Evolutionary conservation across 2,797 vertebrate genomes (phyloP), one percentile per base, ranked within the genome.

Genomic region (Channa striata): DNA sequence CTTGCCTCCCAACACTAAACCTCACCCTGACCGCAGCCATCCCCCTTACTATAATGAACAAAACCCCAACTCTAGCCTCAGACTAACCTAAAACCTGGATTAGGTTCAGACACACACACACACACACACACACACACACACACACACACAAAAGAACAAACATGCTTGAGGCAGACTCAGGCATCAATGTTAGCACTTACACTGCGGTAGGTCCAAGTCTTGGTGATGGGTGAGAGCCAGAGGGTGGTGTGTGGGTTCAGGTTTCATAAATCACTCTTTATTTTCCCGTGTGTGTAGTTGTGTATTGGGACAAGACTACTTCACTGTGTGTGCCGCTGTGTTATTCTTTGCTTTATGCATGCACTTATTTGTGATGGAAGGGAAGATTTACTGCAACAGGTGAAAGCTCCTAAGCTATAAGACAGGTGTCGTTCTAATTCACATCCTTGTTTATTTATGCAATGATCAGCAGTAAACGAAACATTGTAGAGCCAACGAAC

Each of bases 231-330:
- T 82, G 74, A 85, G 72, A 93, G 89, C 95, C 94, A 94, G 93
- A 93, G 88, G 94, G 93, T 94, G 95, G 94, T 92, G 93, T 92
- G 93, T 90, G 91, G 92, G 90, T 82, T 92, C 88, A 69, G 86
- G 68, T 83, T 91, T 83, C 82, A 91, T 93, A 90, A 93, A 91
- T 93, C 86, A 92, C 72, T 83, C 79, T 67, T 78, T 88, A 87
- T 89, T 87, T 87, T 77, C 77, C 72, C 59, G 59, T 57, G 42
- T 58, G 51, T 71, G 46, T 63, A 60, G 47, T 49, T 62, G 61
- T 76, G 60, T 69, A 43, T 64, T 25, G 11, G 68, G 54, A 71
- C 65, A 50, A 74, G 60, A 66, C 51, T 50, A 78, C 19, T 50
- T 39, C 30, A 49, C 46, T 73, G 20, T 59, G 58, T 53, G 47